Evolutionary conservation across 1,140 invertebrate genomes (phyloP), one percentile per base, ranked within the genome.

Genomic region (Lepidurus arcticus): DNA sequence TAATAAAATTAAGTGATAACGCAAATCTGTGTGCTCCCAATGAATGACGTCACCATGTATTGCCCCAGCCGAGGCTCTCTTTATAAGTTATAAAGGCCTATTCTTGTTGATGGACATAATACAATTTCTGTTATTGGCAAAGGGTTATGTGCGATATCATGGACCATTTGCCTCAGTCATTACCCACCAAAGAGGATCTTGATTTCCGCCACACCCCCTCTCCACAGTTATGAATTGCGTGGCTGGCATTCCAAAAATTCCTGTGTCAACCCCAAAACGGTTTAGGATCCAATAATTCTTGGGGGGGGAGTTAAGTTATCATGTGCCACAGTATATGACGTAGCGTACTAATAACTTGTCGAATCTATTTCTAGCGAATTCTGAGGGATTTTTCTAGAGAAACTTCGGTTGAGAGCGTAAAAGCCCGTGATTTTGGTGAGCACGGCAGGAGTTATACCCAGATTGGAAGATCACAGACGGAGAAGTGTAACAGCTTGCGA

Each of bases 91-190:
- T n/a, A 13, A 65, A 21, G 53, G 16, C 9, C 21, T 65, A 13
- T 65, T 65, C 21, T 65, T 9, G 53, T n/a, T 16, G 53, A 65
- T 13, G 53, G 13, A 7, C 13, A 21, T 65, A 65, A 13, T 16
- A 21, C 3, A 65, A 65, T 16, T 65, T 65, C 21, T 65, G 8
- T 7, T 11, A 21, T 21, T 65, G 21, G 21, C 16, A 65, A 65
- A 65, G 53, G 53, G 53, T 65, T 65, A 65, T 65, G 53, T 65
- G 53, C 8, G 53, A 65, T 65, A 65, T 65, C 53, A 21, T 65
- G 53, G 4, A 7, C 53, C 53, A 65, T 65, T 65, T 65, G 16
- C n/a, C 21, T 13, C 16, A 65, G 53, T 65, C 53, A 65, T 65
- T 65, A 65, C 24, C 24, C 24, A 34, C 34, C 34, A 34, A 34